Conservation (phyloP, 2,113 vertebrate genomes). For the Tichodroma muraria region DNA sequence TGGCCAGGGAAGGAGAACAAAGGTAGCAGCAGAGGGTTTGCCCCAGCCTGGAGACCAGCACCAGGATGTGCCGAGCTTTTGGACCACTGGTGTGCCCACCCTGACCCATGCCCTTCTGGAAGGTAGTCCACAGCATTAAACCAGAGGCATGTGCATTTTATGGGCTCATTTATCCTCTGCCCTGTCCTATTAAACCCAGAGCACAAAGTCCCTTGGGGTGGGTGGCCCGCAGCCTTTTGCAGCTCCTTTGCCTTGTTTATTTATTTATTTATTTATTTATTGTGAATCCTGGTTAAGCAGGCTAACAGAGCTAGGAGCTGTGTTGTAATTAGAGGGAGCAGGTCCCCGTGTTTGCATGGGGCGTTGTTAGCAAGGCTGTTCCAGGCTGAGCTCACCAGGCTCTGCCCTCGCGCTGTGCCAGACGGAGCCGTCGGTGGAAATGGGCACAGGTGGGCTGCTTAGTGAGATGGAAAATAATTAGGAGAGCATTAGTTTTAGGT, state of each 20-base stretch:
- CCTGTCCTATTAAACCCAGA: background rate
- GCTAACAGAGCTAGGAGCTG: background rate
- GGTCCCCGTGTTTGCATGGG: background rate
- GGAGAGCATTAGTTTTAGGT: conserved; percentile 52
- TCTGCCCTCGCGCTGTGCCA: background rate
- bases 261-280: no score
- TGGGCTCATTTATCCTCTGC: background rate
- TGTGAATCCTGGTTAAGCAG: background rate
- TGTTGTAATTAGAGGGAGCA: background rate
- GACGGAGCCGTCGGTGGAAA: background rate
- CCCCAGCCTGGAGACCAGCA: background rate
- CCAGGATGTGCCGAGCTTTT: background rate
- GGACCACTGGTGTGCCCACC: background rate
- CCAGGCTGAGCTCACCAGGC: background rate
- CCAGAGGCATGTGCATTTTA: background rate
- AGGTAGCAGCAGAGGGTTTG: background rate
- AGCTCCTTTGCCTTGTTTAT: background rate
- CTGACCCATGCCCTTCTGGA: background rate
- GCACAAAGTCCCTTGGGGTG: rapidly evolving
- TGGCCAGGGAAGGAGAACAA: background rate
- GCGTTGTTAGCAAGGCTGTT: background rate
- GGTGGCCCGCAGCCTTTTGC: background rate
- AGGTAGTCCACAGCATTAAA: background rate
- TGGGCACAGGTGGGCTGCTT: conserved; percentile 56
- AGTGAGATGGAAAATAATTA: conserved; percentile 38